Evolutionary conservation across 2,113 vertebrate genomes (phyloP).

Genomic region (Corvus hawaiiensis): DNA sequence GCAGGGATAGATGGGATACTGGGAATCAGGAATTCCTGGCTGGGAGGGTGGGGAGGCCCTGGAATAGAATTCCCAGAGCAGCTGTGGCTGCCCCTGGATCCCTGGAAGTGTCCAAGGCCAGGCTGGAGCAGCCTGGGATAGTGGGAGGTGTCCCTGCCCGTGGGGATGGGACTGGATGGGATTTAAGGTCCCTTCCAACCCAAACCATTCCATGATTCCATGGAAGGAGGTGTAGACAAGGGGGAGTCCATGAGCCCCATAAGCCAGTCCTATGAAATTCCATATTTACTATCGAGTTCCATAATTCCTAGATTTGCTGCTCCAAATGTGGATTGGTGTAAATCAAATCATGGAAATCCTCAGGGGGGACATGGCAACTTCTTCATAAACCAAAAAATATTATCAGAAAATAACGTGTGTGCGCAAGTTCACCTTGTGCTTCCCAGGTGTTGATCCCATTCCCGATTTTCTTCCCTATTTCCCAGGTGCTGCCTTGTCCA

Average conservation of each 20-base stretch:
- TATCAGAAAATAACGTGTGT: accelerated
- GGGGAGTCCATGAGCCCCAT: accelerated
- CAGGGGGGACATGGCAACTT: accelerated
- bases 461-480: background rate
- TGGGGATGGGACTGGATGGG: background rate
- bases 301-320: background rate
- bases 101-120: accelerated
- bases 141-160: background rate
- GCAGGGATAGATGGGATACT: background rate
- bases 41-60: accelerated
- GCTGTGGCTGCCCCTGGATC: background rate
- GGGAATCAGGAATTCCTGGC: background rate
- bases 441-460: background rate
- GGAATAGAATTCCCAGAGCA: accelerated
- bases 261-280: background rate
- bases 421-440: background rate
- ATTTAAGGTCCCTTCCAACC: background rate
- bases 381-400: accelerated
- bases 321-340: accelerated
- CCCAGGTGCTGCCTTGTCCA: background rate
- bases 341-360: background rate
- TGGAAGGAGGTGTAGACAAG: background rate
- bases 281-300: background rate
- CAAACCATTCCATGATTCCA: background rate
- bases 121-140: background rate